These are phyloP conservation scores for Myotis davidii DNA, from an alignment of 2,113 vertebrate species.

Conservation along the genomic window DNA sequence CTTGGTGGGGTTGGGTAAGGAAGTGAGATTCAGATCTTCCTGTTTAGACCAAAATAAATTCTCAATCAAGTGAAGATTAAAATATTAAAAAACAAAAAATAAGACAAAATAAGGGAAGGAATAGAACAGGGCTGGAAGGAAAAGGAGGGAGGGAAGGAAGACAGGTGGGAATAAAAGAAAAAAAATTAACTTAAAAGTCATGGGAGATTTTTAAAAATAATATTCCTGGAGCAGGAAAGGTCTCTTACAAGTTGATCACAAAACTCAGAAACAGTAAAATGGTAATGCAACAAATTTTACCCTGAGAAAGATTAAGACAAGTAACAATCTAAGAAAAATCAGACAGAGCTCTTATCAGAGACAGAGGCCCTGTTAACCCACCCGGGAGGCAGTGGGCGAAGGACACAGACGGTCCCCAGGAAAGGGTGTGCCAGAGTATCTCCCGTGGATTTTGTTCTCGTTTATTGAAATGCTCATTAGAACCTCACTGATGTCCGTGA, in stretches of 20 bases:
- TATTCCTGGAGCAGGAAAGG: background rate
- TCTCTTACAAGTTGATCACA: background rate
- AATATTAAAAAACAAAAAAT: background rate
- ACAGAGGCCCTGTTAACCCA: background rate
- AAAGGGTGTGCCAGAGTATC: background rate
- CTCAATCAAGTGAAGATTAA: background rate
- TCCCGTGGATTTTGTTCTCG: background rate
- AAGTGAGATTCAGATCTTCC: background rate
- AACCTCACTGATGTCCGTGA: background rate
- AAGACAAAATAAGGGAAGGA: background rate
- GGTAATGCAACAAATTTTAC: background rate
- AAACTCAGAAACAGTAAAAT: background rate
- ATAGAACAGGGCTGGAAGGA: background rate
- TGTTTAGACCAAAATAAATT: background rate
- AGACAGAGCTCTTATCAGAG: background rate
- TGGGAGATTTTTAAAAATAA: background rate
- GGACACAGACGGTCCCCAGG: background rate
- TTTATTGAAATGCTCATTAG: background rate
- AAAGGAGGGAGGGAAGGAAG: background rate
- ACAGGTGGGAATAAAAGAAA: background rate
- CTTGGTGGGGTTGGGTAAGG: background rate
- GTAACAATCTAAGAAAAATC: background rate
- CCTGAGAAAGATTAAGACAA: background rate
- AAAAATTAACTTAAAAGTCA: background rate
- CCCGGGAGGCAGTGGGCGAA: background rate